Base-by-base conservation (phyloP, 2,113 vertebrate species). In the Notarius quadriscutis region DNA sequence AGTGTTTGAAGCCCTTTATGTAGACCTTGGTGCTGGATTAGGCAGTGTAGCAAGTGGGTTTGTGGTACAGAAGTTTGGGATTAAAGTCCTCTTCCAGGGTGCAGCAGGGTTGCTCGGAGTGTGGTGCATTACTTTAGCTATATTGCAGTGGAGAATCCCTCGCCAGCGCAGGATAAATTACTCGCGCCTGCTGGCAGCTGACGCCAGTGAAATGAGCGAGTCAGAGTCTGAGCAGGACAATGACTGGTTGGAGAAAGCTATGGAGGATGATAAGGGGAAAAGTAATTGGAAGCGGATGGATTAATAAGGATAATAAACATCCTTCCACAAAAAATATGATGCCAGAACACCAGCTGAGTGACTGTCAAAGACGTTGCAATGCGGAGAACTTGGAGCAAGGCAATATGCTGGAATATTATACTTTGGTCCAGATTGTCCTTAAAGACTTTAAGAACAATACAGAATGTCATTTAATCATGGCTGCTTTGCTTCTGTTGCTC, bases 241-340 rank as follows among this genome's bases (percentile, higher is more conserved):
- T 75, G 97, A 97, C 92, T 99, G 97, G 97, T 95, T 98, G 7
- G 96, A 96, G 57, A 97, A 95, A 87, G 97, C 97, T 0, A 94
- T 98, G 95, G 95, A 94, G 14, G 94, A 96, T 1, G 95, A 96
- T 63, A 78, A 63, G 1, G 71, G 91, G 86, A 91, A 92, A 6
- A 94, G 93, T 71, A 93, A 92, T 81, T 92, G 80, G 63, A 92
- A 53, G 34, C 58, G 10, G 20, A 60, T 72, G 58, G 55, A 84
- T 30, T 60, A 80, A 86, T 74, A 51, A 60, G 75, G 15, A 58
- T 8, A 17, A 71, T 78, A 25, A 51, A 74, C 5, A 4, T 57
- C 58, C 20, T 79, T 55, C 20, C 51, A 41, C n/a, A 53, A 86
- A 55, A 41, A 15, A 34, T 20, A 18, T 30, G 18, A 55, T 86